Base-by-base conservation (phyloP, 2,113 vertebrate genomes). In the Callipepla californica region DNA sequence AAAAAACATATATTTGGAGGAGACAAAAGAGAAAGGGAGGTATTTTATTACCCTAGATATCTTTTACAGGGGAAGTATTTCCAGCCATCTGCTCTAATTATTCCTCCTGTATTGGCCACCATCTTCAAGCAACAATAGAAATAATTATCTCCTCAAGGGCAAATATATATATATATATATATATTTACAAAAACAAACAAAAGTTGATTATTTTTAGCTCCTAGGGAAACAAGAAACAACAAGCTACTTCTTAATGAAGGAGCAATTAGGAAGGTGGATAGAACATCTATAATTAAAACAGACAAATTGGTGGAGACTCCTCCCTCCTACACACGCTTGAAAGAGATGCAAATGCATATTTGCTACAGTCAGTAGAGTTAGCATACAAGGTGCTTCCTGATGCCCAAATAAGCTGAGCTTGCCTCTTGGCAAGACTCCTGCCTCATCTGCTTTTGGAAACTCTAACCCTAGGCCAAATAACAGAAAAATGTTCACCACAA, bases 71-170 rank as follows among this genome's bases (percentile, higher is more conserved):
- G 93, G 66, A 97, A 94, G 87, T 84, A 94, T 97, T 97, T 96
- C 89, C 95, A 95, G 90, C 97, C 97, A 97, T 97, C 98, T 98
- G 97, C 94, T 98, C 97, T 97, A 97, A 97, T 97, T 98, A 96
- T 95, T 97, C 93, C 94, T 97, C 96, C 94, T 97, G 96, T 95
- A 96, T 97, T 97, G 97, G 97, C 97, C 95, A 98, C 96, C 94
- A 96, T 97, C 94, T 97, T 97, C 96, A 90, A 97, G 96, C 93
- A 97, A 96, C 96, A 97, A 97, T 93, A 97, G 96, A 97, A 98
- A 97, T 97, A 97, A 98, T 98, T 96, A 97, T 96, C 91, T 98
- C 97, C 98, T 97, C 78, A 93, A 97, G 97, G 97, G 97, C 63
- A 95, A 89, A 89, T 95, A 88, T 92, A 91, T 91, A 80, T 70